A percentile compares a stretch with the other conserved stretches of the same genome.
Conservation (phyloP, 2,113 vertebrate genomes). For the Coregonus clupeaformis region DNA sequence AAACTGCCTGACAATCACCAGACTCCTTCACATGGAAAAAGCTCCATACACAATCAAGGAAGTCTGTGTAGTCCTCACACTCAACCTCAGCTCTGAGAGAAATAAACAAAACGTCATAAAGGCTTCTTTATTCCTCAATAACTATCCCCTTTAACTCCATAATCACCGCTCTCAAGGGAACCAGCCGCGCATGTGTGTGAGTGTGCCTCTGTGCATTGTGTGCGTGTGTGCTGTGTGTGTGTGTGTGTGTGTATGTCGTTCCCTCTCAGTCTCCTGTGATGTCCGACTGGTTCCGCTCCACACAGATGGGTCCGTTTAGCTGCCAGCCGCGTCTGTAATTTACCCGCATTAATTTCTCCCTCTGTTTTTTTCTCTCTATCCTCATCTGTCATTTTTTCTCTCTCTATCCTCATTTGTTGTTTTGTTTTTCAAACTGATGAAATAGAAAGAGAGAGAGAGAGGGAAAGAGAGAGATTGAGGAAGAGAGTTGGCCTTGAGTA, state of each 20-base stretch:
- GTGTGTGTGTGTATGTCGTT: conserved; percentile 9
- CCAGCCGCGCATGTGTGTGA: conserved; percentile 50
- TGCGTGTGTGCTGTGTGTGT: conserved; percentile 39
- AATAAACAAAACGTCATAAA: conserved; percentile 78
- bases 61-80: conserved; percentile 69
- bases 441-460: too few species aligned
- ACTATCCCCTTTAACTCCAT: conserved; percentile 74
- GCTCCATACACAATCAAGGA: conserved; percentile 31
- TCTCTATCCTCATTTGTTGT: conserved; percentile 13
- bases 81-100: conserved; percentile 70
- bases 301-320: conserved; percentile 76
- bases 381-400: conserved; percentile 12
- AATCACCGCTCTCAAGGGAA: conserved; percentile 66
- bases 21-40: conserved; percentile 39
- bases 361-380: neutral
- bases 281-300: conserved; percentile 67
- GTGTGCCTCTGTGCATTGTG: conserved; percentile 6
- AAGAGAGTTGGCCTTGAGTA: too few species aligned
- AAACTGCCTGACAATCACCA: conserved; percentile 53
- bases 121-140: conserved; percentile 72
- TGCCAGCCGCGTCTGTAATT: conserved; percentile 69
- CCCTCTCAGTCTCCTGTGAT: conserved; percentile 59
- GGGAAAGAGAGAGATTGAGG: too few species aligned
- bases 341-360: conserved; percentile 57
- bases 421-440: neutral